Evolutionary conservation across 2,113 vertebrate genomes (phyloP).

Genomic region (Ovis canadensis): DNA sequence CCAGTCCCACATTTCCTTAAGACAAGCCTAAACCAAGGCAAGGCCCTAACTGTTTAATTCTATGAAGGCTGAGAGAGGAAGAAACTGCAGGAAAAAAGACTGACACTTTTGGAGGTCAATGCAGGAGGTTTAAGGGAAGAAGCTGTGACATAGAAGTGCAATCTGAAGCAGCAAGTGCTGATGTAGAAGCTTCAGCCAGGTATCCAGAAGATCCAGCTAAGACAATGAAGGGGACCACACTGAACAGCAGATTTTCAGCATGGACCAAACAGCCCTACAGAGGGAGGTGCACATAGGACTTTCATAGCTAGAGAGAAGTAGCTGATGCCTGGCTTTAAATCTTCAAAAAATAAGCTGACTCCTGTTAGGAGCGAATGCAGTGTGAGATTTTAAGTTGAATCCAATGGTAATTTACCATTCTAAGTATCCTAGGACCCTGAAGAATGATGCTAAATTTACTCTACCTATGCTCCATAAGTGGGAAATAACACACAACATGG

Average conservation of each 20-base stretch:
- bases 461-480: background rate
- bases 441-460: background rate
- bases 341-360: background rate
- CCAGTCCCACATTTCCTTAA: background rate
- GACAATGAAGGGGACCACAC: background rate
- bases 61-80: background rate
- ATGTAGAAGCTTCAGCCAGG: background rate
- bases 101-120: background rate
- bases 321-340: background rate
- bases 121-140: background rate
- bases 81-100: background rate
- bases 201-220: background rate
- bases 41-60: background rate
- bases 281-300: background rate
- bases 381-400: background rate
- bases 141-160: background rate
- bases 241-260: background rate
- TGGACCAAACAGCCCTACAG: background rate
- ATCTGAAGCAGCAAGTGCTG: background rate
- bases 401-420: background rate
- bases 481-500: background rate
- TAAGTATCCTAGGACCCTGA: background rate
- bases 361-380: background rate
- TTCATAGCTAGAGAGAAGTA: background rate
- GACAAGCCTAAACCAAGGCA: background rate